phyloP scores from a whole-genome alignment of 2,113 vertebrate genomes.

The Serinus canaria region DNA sequence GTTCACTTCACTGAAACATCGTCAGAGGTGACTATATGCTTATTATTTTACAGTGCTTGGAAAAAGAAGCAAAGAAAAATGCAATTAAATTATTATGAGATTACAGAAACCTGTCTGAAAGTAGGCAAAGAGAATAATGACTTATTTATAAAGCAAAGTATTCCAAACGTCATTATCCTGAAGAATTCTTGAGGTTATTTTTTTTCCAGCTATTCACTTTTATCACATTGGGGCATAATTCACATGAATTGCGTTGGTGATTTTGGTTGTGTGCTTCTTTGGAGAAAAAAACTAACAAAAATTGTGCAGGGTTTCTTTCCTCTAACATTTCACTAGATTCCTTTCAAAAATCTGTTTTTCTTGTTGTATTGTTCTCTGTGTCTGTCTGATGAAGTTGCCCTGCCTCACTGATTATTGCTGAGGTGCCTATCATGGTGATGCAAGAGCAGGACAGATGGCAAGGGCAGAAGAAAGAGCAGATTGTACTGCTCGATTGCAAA shows the following conservation, averaged over 20 bases:
- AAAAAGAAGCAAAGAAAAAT: neutral
- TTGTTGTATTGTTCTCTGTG: neutral
- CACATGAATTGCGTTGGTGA: neutral
- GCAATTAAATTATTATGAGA: neutral
- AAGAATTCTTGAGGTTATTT: neutral
- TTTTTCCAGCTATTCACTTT: neutral
- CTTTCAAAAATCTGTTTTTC: neutral
- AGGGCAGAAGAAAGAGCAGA: neutral
- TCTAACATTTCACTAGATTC: neutral
- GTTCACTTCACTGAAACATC: neutral
- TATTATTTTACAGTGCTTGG: neutral
- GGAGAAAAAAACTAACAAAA: neutral
- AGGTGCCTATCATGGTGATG: neutral
- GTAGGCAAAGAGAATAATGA: neutral
- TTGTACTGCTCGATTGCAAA: neutral
- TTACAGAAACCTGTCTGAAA: neutral
- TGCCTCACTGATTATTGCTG: neutral
- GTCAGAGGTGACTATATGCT: neutral
- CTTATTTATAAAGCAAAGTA: neutral
- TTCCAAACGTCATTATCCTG: neutral
- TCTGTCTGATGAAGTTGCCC: neutral
- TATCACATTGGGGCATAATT: neutral
- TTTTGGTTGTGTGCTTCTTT: neutral
- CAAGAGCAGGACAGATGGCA: neutral
- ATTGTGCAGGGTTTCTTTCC: neutral